phyloP scores from a whole-genome alignment of 2,113 vertebrate genomes.

The Aviceda subcristata region DNA sequence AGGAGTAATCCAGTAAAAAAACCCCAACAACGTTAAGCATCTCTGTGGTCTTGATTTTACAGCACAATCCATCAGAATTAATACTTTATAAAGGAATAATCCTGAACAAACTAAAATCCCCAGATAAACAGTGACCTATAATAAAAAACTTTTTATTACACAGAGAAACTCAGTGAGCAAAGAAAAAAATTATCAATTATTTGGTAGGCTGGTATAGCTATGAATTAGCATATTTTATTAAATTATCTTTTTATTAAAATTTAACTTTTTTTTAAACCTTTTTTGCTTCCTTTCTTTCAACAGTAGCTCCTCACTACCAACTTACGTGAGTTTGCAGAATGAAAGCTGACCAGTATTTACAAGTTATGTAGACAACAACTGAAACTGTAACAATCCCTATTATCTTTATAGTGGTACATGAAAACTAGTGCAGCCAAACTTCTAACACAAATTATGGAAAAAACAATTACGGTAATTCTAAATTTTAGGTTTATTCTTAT shows the following conservation, averaged over 20 bases:
- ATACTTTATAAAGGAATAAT: slow-evolving; percentile 70
- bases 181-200: slow-evolving; percentile 43
- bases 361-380: not conserved
- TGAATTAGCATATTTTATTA: not conserved
- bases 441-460: not conserved
- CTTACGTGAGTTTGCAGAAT: not conserved
- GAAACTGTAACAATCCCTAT: not conserved
- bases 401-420: not conserved
- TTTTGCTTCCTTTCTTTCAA: not conserved
- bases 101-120: slow-evolving; percentile 65
- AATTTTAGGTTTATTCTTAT: not conserved
- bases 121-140: slow-evolving; percentile 59
- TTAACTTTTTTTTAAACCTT: not conserved
- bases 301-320: not conserved
- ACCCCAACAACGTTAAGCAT: slow-evolving; percentile 27
- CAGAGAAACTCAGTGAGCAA: not conserved
- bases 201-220: not conserved
- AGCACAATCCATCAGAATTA: slow-evolving; percentile 62
- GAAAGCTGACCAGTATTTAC: not conserved
- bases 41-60: slow-evolving; percentile 50
- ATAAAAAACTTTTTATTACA: slow-evolving; percentile 36
- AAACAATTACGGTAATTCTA: not conserved
- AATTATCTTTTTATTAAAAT: not conserved
- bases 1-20: slow-evolving; percentile 64
- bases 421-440: not conserved